These are phyloP conservation scores for Selenia dentaria DNA, from an alignment of 2,888 invertebrate genomes.

Conservation along the genomic window DNA sequence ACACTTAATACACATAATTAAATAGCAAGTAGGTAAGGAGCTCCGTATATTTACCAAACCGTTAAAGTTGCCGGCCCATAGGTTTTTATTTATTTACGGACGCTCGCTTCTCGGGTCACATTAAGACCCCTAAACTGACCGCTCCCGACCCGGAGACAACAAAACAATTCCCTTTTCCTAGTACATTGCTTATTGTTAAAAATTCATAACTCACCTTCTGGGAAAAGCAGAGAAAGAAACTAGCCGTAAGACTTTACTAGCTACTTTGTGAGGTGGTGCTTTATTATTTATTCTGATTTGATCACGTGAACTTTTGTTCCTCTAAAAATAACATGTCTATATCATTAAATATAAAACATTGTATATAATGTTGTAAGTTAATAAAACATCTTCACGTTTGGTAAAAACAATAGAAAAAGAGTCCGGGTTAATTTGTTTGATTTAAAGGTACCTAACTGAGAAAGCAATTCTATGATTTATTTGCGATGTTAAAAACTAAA, in stretches of 20 bases:
- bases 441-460: no score
- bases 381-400: no score
- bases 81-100: conserved; percentile 37
- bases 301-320: conserved; percentile 4
- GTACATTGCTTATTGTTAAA: conserved; percentile 32
- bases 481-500: no score
- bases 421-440: no score
- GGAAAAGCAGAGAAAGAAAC: conserved; percentile 4
- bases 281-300: conserved; percentile 9
- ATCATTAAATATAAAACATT: no score
- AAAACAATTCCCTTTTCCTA: conserved; percentile 30
- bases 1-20: conserved; percentile 20
- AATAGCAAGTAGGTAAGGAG: conserved; percentile 7
- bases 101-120: conserved; percentile 34
- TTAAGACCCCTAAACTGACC: conserved; percentile 34
- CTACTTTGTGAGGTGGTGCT: conserved; percentile 6
- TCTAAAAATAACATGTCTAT: background rate
- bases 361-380: no score
- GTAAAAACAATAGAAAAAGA: no score
- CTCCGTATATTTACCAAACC: conserved; percentile 19
- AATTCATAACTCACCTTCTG: conserved; percentile 30
- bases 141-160: conserved; percentile 30
- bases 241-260: conserved; percentile 10
- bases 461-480: no score
- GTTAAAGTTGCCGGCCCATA: conserved; percentile 30